Evolutionary conservation across 2,113 vertebrate species (phyloP).

Genomic region (Atlantisia rogersi): DNA sequence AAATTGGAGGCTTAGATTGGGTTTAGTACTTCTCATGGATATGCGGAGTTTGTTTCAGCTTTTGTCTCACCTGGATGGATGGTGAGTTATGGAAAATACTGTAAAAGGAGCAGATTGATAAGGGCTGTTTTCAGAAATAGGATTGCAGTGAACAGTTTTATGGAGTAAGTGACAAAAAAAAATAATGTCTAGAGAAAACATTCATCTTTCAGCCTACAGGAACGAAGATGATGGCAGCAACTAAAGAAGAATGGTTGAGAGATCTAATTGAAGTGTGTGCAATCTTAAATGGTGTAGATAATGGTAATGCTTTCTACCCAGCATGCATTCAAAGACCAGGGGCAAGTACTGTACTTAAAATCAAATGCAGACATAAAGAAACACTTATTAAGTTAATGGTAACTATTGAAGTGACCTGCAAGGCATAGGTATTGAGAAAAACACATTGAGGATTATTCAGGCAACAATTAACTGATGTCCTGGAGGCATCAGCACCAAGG

Average conservation of each 20-base stretch:
- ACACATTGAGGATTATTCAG: slow-evolving; percentile 42
- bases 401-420: slow-evolving; percentile 72
- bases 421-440: slow-evolving; percentile 63
- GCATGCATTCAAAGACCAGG: slow-evolving; percentile 66
- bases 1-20: neutral
- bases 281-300: slow-evolving; percentile 78
- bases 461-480: slow-evolving; percentile 67
- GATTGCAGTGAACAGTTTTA: neutral
- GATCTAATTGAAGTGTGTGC: slow-evolving; percentile 66
- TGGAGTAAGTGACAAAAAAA: neutral
- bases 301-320: slow-evolving; percentile 74
- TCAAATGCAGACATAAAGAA: slow-evolving; percentile 63
- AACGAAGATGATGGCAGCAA: neutral
- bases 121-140: neutral
- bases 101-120: neutral
- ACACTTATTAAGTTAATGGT: slow-evolving; percentile 71
- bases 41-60: neutral
- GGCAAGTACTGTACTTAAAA: slow-evolving; percentile 71
- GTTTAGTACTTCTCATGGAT: neutral
- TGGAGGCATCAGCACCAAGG: slow-evolving; percentile 31
- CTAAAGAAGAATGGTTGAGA: slow-evolving; percentile 18
- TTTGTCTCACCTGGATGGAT: neutral
- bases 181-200: slow-evolving; percentile 20
- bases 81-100: neutral
- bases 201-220: slow-evolving; percentile 6